Evolutionary conservation across 2,113 vertebrate genomes (phyloP).

Genomic region (Phasianus colchicus): DNA sequence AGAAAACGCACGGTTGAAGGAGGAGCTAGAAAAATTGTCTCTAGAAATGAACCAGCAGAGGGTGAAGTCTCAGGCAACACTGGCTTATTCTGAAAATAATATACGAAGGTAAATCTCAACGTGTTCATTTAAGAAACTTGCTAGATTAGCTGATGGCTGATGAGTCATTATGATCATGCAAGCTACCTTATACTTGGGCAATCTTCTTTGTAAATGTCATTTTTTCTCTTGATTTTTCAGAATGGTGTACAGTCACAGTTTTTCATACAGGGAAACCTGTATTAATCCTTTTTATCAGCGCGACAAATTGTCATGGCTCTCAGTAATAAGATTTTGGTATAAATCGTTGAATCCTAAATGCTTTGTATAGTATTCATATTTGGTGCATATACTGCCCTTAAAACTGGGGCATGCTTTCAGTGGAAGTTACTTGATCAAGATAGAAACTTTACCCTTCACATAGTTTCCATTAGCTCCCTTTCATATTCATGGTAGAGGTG

Average conservation of each 20-base stretch:
- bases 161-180: background rate
- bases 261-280: background rate
- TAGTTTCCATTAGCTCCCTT: background rate
- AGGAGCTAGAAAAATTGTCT: constrained; percentile 77
- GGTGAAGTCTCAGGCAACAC: constrained; percentile 69
- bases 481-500: background rate
- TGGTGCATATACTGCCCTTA: background rate
- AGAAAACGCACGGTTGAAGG: constrained; percentile 85
- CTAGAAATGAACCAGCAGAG: constrained; percentile 79
- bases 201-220: background rate
- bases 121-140: background rate
- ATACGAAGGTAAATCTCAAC: constrained; percentile 77
- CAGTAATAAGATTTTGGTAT: background rate
- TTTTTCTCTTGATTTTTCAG: background rate
- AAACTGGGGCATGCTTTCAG: background rate
- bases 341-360: background rate
- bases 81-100: constrained; percentile 76
- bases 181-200: background rate
- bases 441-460: background rate
- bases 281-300: background rate
- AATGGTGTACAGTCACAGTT: background rate
- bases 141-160: background rate
- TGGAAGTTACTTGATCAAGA: background rate
- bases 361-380: background rate
- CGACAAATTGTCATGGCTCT: background rate